A percentile compares a stretch with the other conserved stretches of the same genome.
phyloP scores from a whole-genome alignment of 1,140 invertebrate species.

The Halesus radiatus region DNA sequence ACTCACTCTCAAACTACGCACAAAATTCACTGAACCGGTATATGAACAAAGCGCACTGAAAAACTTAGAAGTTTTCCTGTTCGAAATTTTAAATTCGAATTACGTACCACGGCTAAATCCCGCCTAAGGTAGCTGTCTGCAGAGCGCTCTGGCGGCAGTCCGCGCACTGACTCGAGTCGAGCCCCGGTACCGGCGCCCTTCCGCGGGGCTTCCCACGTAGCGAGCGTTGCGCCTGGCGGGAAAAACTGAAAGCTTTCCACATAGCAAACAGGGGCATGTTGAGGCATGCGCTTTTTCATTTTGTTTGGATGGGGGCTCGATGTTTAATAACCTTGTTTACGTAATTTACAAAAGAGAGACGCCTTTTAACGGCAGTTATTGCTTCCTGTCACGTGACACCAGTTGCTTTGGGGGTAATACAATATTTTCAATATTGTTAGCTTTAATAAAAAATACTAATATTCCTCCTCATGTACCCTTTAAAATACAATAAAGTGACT shows the following conservation, averaged over 20 bases:
- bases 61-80: background rate
- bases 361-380: too few species aligned
- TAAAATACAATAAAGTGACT: too few species aligned
- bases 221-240: constrained; percentile 23
- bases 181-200: constrained; percentile 6
- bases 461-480: too few species aligned
- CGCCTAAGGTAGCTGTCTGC: background rate
- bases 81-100: constrained; percentile 19
- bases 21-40: background rate
- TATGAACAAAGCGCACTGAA: constrained; percentile 7
- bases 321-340: too few species aligned
- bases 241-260: constrained; percentile 1
- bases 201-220: constrained; percentile 5
- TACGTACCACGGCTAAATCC: background rate
- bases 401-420: too few species aligned
- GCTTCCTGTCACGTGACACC: too few species aligned
- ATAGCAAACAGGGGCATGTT: too few species aligned
- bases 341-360: too few species aligned
- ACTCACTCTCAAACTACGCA: constrained; percentile 29
- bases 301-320: too few species aligned
- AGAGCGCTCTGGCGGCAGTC: constrained; percentile 3
- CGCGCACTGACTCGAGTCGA: constrained; percentile 13
- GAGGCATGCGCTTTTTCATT: too few species aligned
- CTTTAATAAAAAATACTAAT: too few species aligned
- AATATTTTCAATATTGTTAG: too few species aligned